Evolutionary conservation across 2,797 vertebrate genomes (phyloP), one percentile per base, ranked within the genome.

Genomic region (Hemitrygon akajei): DNA sequence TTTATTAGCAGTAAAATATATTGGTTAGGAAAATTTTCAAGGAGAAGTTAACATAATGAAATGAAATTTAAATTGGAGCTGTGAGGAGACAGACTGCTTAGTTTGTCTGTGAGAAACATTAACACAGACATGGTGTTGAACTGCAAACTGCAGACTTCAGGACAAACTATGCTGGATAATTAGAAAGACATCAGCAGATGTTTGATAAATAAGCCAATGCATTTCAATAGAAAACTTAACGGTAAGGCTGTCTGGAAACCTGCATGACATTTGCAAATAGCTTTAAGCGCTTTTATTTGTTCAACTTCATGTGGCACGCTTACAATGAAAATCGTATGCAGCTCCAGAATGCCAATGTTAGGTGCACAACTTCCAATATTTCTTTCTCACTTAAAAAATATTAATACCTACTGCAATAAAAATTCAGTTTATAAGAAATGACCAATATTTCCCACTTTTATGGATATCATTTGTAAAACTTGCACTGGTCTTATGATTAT

Each of bases 161-260:
- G 79, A 86, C 56, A 86, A 86, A 86, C 27, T 86, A 7, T 7
- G 9, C 58, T 58, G 25, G 82, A 86, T 86, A 58, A 86, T 58
- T 30, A 86, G 58, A 60, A 60, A 11, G 27, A 86, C 79, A 86
- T 58, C 82, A 86, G 82, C 82, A 80, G 56, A 86, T 63, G 82
- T 86, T 63, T 86, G 82, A 63, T 58, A 86, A 12, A 60, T 86
- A 25, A 86, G 56, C 30, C 60, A 56, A 10, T 86, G 58, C 47
- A 60, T n/a, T 86, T 60, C 30, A 47, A 12, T 56, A 86, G 82
- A 86, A 40, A 86, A 60, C 27, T 86, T 58, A 86, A 60, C 7
- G 40, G 30, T 86, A 63, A 86, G 14, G 58, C 27, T 63, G 66
- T 92, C 22, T 37, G 73, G 89, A 73, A 87, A 92, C 73, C n/a